Evolutionary conservation across 2,113 vertebrate species (phyloP), one percentile per base, ranked within the genome.

Genomic region (Pelvicachromis taeniatus): DNA sequence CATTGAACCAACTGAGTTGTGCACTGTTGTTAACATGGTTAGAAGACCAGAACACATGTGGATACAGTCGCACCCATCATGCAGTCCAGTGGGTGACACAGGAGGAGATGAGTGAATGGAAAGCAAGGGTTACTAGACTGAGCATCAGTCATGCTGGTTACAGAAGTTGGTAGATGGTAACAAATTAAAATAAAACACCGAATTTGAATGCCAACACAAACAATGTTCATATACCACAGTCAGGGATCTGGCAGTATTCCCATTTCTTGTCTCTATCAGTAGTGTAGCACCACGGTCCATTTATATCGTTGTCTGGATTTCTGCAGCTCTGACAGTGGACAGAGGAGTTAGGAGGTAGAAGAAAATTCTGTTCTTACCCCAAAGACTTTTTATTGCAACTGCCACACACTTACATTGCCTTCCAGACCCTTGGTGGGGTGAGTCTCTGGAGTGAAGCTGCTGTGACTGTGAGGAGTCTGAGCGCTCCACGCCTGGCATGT

Each of bases 221-320:
- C 23, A 31, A 14, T 8, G n/a, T 81, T 84, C 19, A 93, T 95
- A 84, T 96, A 99, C 98, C 92, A 89, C 99, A 99, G 56, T 95
- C 94, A 9, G 97, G 96, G 88, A 99, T 93, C 40, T 97, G 96
- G 91, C 99, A 99, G 92, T 99, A 97, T 55, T 99, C 98, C 95
- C 97, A 99, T 21, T 96, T 95, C 93, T 97, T 97, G 21, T 35
- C 89, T 0, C 87, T 90, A 80, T 97, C 96, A 26, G 77, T 98
- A 1, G 98, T 99, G 87, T 98, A 99, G 93, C 99, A 99, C 99
- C 99, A 99, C 3, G 98, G 98, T 11, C 98, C 98, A 5, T 97
- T 97, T n/a, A 92, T 86, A 4, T 99, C 98, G 1, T 86, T 92
- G 12, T 99, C 99, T 8, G 98, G 98, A 90, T 99, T 99, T 53